phyloP scores from a whole-genome alignment of 2,888 invertebrate species.

The Salticus scenicus region DNA sequence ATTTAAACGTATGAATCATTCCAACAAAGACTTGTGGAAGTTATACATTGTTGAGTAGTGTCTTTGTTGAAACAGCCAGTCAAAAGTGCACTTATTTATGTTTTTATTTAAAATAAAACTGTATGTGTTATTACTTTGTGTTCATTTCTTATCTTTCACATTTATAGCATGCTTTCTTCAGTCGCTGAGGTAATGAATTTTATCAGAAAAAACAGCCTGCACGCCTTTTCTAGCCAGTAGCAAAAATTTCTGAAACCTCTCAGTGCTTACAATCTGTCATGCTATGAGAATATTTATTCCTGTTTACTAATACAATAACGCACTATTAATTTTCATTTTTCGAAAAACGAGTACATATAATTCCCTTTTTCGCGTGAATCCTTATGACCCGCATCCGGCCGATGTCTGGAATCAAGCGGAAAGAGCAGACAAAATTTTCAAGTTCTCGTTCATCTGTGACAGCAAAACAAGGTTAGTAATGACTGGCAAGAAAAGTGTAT shows the following conservation, averaged over 20 bases:
- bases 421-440: conserved; percentile 4
- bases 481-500: background rate
- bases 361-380: conserved; percentile 8
- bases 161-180: too few species aligned
- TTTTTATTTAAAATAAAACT: background rate
- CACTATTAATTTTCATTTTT: background rate
- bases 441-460: background rate
- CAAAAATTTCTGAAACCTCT: background rate
- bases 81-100: background rate
- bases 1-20: too few species aligned
- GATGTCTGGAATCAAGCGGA: conserved; percentile 1
- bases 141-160: too few species aligned
- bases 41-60: too few species aligned
- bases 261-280: background rate
- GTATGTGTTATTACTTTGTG: too few species aligned
- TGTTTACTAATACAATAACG: background rate
- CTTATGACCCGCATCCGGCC: conserved; percentile 4
- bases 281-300: background rate
- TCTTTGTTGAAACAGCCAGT: too few species aligned
- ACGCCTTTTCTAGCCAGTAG: background rate
- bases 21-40: too few species aligned
- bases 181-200: too few species aligned
- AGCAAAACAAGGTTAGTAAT: background rate
- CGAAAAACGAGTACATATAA: background rate
- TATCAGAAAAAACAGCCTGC: too few species aligned